These are phyloP conservation scores for Phania funesta DNA, from an alignment of 2,888 invertebrate species.

Conservation along the genomic window DNA sequence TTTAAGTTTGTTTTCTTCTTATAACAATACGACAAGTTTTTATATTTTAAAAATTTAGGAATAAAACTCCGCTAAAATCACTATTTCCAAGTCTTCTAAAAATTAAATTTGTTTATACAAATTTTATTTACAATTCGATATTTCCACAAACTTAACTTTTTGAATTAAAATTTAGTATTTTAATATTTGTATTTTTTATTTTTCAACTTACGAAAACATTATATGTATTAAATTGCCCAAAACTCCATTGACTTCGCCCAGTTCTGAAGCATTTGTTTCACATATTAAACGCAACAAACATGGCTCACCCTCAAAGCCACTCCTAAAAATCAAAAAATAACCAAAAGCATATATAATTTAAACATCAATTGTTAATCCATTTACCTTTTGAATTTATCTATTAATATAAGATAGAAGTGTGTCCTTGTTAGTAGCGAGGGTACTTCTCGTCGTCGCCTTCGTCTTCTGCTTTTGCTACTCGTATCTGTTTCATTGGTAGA, in stretches of 20 bases:
- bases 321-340: slow-evolving; percentile 67
- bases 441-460: slow-evolving; percentile 47
- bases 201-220: slow-evolving; percentile 84
- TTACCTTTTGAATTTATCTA: slow-evolving; percentile 75
- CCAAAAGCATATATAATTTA: not conserved
- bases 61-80: too few species aligned
- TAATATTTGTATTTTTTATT: too few species aligned
- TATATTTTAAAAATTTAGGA: too few species aligned
- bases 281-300: slow-evolving; percentile 86
- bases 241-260: slow-evolving; percentile 82
- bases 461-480: slow-evolving; percentile 30
- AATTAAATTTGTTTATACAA: too few species aligned
- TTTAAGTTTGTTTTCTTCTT: not conserved
- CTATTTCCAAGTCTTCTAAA: too few species aligned
- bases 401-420: slow-evolving; percentile 75
- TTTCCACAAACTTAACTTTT: not conserved
- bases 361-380: not conserved
- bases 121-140: too few species aligned
- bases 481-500: slow-evolving; percentile 21
- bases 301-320: slow-evolving; percentile 82
- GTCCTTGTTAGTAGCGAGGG: slow-evolving; percentile 72
- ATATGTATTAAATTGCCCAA: slow-evolving; percentile 85
- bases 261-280: slow-evolving; percentile 81
- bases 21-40: not conserved
- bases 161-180: too few species aligned